Evolutionary conservation across 2,797 vertebrate genomes (phyloP).

Genomic region (Gallinago stenura): DNA sequence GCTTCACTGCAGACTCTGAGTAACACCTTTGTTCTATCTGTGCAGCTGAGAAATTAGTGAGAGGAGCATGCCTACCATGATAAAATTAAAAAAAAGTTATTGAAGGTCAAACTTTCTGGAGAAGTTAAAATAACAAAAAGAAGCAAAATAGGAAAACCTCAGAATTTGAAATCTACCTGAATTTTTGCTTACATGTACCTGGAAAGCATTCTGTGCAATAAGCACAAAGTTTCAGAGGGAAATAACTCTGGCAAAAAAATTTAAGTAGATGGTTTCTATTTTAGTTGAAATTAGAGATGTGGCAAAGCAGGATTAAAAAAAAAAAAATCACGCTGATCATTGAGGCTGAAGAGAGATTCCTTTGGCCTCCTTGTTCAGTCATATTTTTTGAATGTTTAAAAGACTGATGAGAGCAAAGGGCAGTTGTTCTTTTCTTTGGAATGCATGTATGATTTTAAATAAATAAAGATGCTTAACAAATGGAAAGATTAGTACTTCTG

Average conservation of each 20-base stretch:
- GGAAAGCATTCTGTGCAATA: neutral
- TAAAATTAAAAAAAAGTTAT: neutral
- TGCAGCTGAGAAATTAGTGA: neutral
- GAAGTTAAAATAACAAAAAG: neutral
- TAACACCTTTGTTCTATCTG: neutral
- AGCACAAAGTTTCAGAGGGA: neutral
- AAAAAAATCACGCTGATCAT: neutral
- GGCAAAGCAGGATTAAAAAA: neutral
- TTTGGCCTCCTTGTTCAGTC: neutral
- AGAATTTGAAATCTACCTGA: neutral
- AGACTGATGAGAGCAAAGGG: neutral
- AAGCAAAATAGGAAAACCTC: neutral
- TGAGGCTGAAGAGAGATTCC: neutral
- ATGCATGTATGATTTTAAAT: constrained; percentile 27
- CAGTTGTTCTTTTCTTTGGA: constrained; percentile 16
- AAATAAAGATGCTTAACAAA: constrained; percentile 59
- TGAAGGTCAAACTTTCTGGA: neutral
- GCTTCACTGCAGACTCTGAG: neutral
- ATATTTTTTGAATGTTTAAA: neutral
- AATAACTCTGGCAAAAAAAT: neutral
- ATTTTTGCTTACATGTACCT: neutral
- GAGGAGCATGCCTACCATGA: neutral
- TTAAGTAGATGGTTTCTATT: neutral
- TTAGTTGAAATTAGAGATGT: neutral
- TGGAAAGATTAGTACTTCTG: constrained; percentile 46